A percentile compares a stretch with the other conserved stretches of the same genome.
phyloP scores from a whole-genome alignment of 2,797 vertebrate genomes.

The Coregonus suidteri region DNA sequence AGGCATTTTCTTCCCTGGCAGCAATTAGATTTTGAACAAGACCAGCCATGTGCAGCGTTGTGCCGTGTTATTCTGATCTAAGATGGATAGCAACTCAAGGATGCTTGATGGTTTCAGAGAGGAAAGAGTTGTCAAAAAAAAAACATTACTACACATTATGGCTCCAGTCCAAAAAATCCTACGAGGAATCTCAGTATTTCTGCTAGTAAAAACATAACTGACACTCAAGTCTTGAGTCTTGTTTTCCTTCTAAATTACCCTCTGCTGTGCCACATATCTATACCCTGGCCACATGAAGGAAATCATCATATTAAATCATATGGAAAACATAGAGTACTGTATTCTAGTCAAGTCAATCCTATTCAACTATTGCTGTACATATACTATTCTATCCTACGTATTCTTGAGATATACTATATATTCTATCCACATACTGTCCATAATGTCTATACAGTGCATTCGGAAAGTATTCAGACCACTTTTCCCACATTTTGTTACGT shows the following conservation, averaged over 20 bases:
- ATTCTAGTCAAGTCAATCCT: too few relatives aligned
- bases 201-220: constrained; percentile 27
- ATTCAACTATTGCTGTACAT: too few relatives aligned
- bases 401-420: too few relatives aligned
- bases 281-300: constrained; percentile 27
- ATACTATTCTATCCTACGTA: too few relatives aligned
- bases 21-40: background rate
- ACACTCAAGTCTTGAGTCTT: constrained; percentile 12
- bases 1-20: background rate
- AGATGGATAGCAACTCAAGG: background rate
- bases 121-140: constrained; percentile 45
- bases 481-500: too few relatives aligned
- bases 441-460: too few relatives aligned
- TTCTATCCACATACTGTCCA: too few relatives aligned
- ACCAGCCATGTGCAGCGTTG: background rate
- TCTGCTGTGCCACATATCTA: constrained; percentile 17
- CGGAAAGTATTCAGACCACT: too few relatives aligned
- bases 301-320: background rate
- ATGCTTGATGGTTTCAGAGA: background rate
- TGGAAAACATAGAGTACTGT: constrained; percentile 7
- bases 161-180: background rate
- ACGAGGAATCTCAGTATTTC: constrained; percentile 1
- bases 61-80: background rate
- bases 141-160: background rate
- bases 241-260: constrained; percentile 33